A percentile compares a stretch with the other conserved stretches of the same genome.
phyloP scores from a whole-genome alignment of 1,140 invertebrate genomes.

The Lepidurus couesii region DNA sequence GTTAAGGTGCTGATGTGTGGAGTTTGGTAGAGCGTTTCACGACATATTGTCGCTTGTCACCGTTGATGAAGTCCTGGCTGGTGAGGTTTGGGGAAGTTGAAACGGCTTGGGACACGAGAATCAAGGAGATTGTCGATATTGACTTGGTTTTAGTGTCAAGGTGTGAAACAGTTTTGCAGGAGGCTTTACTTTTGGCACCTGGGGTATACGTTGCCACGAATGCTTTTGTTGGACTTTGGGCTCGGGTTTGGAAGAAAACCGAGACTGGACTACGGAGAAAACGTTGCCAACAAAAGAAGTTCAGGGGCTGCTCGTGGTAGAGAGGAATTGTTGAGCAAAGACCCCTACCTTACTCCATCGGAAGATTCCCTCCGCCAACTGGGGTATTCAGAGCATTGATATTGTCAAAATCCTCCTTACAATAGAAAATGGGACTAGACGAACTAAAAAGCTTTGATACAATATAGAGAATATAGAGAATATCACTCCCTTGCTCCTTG shows the following conservation, averaged over 20 bases:
- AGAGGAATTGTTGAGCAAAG: no score
- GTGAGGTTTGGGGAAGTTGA: no score
- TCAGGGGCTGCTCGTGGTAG: background rate
- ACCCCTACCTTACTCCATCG: background rate
- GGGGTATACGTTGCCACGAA: background rate
- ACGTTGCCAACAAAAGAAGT: slow-evolving; percentile 4
- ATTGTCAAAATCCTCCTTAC: background rate
- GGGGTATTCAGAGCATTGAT: background rate
- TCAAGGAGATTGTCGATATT: background rate
- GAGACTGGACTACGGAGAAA: background rate
- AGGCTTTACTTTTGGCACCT: slow-evolving; percentile 1
- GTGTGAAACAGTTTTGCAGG: slow-evolving; percentile 5
- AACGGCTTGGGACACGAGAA: no score
- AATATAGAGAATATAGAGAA: background rate
- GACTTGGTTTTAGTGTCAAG: slow-evolving; percentile 17
- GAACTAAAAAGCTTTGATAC: background rate
- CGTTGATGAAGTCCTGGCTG: background rate
- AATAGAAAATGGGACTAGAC: background rate
- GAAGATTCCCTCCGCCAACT: background rate
- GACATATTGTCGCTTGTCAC: background rate
- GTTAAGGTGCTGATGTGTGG: background rate
- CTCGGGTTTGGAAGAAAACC: background rate
- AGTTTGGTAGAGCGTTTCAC: no score
- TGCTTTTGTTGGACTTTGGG: background rate
- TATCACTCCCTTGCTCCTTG: background rate